Evolutionary conservation across 1,140 invertebrate genomes (phyloP), one percentile per base, ranked within the genome.

Genomic region (Pristionchus pacificus): DNA sequence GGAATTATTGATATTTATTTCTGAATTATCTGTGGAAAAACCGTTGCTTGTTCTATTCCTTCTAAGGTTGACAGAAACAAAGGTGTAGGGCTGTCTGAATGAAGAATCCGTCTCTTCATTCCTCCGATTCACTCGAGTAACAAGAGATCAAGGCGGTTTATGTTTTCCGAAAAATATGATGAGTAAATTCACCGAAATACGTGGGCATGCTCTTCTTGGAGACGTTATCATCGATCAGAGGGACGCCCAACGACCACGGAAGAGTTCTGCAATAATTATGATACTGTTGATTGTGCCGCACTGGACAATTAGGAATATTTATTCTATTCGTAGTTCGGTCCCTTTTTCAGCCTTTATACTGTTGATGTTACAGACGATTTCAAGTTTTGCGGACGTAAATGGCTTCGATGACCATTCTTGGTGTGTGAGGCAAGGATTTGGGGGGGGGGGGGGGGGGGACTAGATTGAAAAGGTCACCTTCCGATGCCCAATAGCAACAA

Each of bases 151-250:
- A 57, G 24, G 55, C 55, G 55, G 24, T 0, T 0, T 57, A 0
- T 57, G 19, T 57, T 24, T 57, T 57, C 24, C 55, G 24, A 24
- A 57, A 57, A 19, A 30, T 24, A 61, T 61, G 25, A 61, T 25
- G 60, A 61, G 25, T 27, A 1, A 33, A 3, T 60, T 59, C 57
- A 82, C 79, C 79, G 64, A 81, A 83, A 71, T 83, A 84, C 2
- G 82, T 65, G 14, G 81, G 81, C 49, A 80, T 70, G 77, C 70
- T 79, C 67, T 74, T 77, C 64, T 76, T 82, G 31, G 75, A 76
- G 25, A 83, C 78, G 71, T 82, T 82, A 62, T 82, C 80, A 49
- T 83, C 81, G 27, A 83, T 77, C 3, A 83, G 74, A 25, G 81
- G 81, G 38, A 84, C 70, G 28, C 81, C 81, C 14, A 83, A 65